A percentile compares a stretch with the other conserved stretches of the same genome.
Evolutionary conservation across 1,140 invertebrate genomes (phyloP).

Genomic region (Vanessa tameamea): DNA sequence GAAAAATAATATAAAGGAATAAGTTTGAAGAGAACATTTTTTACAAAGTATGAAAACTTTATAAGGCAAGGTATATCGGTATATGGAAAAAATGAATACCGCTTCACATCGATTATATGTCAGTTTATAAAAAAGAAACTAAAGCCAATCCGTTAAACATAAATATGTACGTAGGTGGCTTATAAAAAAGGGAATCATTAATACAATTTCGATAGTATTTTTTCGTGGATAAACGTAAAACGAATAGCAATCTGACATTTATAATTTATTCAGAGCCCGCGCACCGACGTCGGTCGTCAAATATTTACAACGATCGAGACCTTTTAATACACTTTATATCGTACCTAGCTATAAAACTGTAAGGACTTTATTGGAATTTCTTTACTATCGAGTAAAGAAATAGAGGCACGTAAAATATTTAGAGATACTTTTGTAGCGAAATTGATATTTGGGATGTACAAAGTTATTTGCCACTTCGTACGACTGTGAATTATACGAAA

Average conservation of each 20-base stretch:
- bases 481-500: neutral
- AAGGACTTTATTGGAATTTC: slow-evolving; percentile 7
- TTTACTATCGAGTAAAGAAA: slow-evolving; percentile 1
- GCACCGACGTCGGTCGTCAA: slow-evolving; percentile 1
- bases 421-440: neutral
- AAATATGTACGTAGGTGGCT: no score
- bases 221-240: neutral
- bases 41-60: no score
- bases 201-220: neutral
- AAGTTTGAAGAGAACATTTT: no score
- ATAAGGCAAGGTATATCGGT: no score
- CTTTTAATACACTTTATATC: slow-evolving; percentile 4
- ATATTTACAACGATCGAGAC: slow-evolving; percentile 1
- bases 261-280: neutral
- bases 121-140: no score
- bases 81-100: no score
- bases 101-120: no score
- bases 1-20: no score
- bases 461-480: neutral
- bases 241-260: slow-evolving; percentile 2
- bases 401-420: slow-evolving; percentile 9
- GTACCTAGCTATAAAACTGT: neutral
- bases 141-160: no score
- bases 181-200: neutral
- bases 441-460: neutral